These are phyloP conservation scores for Stenolophus ochropezus DNA, from an alignment of 2,888 invertebrate species.

Conservation along the genomic window DNA sequence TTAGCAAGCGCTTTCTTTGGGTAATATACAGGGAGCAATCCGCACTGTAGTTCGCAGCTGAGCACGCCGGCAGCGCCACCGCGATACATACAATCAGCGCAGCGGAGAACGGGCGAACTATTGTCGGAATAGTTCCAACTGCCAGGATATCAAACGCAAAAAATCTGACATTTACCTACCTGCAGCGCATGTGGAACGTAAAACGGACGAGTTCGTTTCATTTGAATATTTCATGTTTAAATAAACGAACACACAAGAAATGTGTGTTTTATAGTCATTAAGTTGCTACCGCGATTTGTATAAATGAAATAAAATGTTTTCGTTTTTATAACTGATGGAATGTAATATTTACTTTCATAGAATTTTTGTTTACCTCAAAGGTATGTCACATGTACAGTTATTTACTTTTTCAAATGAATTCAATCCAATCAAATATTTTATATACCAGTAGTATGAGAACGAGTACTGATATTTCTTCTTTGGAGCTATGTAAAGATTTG, in stretches of 20 bases:
- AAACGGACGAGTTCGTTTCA: slow-evolving; percentile 14
- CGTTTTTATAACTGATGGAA: background rate
- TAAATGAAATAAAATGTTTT: slow-evolving; percentile 4
- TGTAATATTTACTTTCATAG: background rate
- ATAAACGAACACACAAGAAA: slow-evolving; percentile 10
- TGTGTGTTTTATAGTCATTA: slow-evolving; percentile 9
- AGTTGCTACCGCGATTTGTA: slow-evolving; percentile 1
- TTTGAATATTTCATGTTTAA: slow-evolving; percentile 33
- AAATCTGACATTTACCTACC: slow-evolving; percentile 28
- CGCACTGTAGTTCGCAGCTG: slow-evolving; percentile 36
- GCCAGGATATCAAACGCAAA: background rate
- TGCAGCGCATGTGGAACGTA: background rate
- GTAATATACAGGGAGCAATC: slow-evolving; percentile 54
- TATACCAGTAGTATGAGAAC: background rate
- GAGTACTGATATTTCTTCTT: background rate
- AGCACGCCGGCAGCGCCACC: slow-evolving; percentile 23
- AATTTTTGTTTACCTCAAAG: background rate
- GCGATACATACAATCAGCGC: slow-evolving; percentile 43
- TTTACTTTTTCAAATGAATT: background rate
- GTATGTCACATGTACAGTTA: background rate
- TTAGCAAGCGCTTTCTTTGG: slow-evolving; percentile 66
- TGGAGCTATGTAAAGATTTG: background rate
- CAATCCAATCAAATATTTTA: slow-evolving; percentile 1
- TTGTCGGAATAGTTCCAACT: slow-evolving; percentile 25
- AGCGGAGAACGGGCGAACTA: slow-evolving; percentile 20